Percentiles rank a stretch among this genome's conserved stretches.
phyloP scores from a whole-genome alignment of 1,140 invertebrate genomes.

The Carcinoscorpius rotundicauda region DNA sequence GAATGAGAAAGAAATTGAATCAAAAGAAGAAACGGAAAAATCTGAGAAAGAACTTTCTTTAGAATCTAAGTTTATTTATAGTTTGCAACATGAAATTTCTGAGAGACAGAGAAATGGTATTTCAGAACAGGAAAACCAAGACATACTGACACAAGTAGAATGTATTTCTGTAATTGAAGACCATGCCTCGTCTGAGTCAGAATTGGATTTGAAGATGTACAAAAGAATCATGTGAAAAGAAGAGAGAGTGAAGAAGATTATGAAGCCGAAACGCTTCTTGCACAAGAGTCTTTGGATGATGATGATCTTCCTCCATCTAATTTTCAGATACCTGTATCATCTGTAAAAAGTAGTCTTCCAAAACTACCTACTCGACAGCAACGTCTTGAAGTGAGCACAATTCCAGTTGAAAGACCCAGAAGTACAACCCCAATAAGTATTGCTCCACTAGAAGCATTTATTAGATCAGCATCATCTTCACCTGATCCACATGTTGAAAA shows the following conservation, averaged over 20 bases:
- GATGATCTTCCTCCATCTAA: slow-evolving; percentile 17
- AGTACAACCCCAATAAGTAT: slow-evolving; percentile 68
- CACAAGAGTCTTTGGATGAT: slow-evolving; percentile 23
- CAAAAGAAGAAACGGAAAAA: no score
- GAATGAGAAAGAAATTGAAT: no score
- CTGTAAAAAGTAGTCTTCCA: slow-evolving; percentile 6
- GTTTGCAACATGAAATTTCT: no score
- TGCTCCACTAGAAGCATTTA: slow-evolving; percentile 59
- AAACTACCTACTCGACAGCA: slow-evolving; percentile 34
- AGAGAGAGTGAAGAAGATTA: slow-evolving; percentile 9
- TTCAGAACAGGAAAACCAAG: no score
- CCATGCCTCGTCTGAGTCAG: no score
- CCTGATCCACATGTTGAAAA: slow-evolving; percentile 23
- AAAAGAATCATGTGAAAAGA: no score
- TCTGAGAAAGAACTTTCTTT: no score
- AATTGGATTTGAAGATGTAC: no score
- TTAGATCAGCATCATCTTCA: slow-evolving; percentile 24
- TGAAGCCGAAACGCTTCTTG: slow-evolving; percentile 22
- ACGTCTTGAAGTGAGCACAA: slow-evolving; percentile 60
- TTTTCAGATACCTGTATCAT: background rate
- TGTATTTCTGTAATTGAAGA: no score
- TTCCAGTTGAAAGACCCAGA: slow-evolving; percentile 67
- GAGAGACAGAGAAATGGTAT: no score
- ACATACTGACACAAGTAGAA: no score
- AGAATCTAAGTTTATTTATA: no score